Conservation (phyloP, 2,797 vertebrate genomes). For the Pteropus rufus region DNA sequence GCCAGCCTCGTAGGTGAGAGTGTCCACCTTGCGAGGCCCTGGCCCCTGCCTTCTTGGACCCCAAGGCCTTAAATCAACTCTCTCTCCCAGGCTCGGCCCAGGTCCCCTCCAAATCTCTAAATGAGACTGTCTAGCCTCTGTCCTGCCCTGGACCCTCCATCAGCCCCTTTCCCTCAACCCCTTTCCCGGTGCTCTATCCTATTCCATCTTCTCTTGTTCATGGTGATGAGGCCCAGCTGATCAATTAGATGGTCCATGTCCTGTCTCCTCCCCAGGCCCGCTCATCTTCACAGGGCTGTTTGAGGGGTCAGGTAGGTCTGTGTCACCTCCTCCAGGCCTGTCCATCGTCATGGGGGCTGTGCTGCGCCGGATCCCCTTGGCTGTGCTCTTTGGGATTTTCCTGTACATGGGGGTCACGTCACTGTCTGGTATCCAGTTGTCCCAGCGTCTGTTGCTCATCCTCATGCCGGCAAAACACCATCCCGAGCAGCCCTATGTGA, state of each 20-base stretch:
- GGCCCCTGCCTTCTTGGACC: not conserved
- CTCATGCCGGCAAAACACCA: constrained; percentile 98
- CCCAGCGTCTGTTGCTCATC: constrained; percentile 95
- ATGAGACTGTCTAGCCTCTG: accelerated
- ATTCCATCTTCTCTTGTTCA: not conserved
- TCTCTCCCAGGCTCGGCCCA: not conserved
- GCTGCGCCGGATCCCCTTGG: constrained; percentile 94
- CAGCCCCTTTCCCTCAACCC: not conserved
- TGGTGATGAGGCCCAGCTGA: not conserved
- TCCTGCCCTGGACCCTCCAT: not conserved
- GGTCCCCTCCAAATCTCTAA: not conserved
- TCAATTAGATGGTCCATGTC: not conserved
- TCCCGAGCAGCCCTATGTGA: constrained; percentile 96
- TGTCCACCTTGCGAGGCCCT: not conserved
- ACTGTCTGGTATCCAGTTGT: constrained; percentile 96
- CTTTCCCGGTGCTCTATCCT: not conserved
- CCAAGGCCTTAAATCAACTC: not conserved
- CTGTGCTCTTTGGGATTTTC: constrained; percentile 98
- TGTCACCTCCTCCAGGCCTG: constrained; percentile 79
- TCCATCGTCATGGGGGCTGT: constrained; percentile 97
- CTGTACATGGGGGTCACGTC: constrained; percentile 99
- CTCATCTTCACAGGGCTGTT: not conserved
- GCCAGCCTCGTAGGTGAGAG: constrained; percentile 93
- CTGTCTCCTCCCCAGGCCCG: not conserved
- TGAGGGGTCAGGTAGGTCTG: not conserved